Evolutionary conservation across 1,140 invertebrate genomes (phyloP).

Genomic region (Caerostris extrusa): DNA sequence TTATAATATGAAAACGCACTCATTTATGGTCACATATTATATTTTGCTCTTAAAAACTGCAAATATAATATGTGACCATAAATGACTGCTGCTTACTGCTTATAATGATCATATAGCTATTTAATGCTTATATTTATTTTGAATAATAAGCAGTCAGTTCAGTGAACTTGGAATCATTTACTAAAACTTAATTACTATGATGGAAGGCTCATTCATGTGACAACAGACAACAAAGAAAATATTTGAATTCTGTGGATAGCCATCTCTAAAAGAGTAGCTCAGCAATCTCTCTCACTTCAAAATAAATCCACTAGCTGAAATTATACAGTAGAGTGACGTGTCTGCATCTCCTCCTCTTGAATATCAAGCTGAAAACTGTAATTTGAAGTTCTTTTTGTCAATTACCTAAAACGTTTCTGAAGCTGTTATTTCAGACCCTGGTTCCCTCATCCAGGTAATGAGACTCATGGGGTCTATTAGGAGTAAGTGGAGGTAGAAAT

Average conservation of each 20-base stretch:
- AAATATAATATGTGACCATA: no score
- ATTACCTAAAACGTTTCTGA: neutral
- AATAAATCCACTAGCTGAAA: neutral
- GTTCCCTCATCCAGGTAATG: conserved; percentile 9
- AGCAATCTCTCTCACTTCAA: neutral
- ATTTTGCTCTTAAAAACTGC: no score
- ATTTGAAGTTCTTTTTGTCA: neutral
- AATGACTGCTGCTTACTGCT: no score
- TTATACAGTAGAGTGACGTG: neutral
- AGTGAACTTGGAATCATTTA: no score
- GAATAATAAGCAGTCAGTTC: no score
- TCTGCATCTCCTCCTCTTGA: neutral
- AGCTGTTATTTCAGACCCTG: neutral
- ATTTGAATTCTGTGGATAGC: neutral
- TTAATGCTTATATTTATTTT: no score
- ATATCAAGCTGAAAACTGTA: neutral
- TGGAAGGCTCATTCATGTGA: neutral
- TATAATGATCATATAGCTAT: no score
- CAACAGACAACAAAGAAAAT: neutral
- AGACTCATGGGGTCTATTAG: neutral
- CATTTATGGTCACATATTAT: no score
- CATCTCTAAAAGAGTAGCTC: neutral
- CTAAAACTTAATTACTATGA: no score
- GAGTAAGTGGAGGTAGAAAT: neutral
- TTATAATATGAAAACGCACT: no score